phyloP scores from a whole-genome alignment of 2,113 vertebrate genomes.

The Chloropsis cyanopogon region DNA sequence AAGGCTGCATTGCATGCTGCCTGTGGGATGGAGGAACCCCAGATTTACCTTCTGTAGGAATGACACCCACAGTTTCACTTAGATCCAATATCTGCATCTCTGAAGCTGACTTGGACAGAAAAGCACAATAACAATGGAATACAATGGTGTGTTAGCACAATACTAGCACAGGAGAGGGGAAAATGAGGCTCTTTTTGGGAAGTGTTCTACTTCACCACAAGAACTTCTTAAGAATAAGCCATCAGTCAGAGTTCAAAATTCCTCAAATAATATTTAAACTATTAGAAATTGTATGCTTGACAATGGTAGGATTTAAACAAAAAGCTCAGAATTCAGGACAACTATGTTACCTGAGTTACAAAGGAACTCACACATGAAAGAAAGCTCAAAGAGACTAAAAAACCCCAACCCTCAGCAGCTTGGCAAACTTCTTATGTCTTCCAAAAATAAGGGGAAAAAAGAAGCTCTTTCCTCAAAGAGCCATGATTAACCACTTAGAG shows the following conservation, averaged over 20 bases:
- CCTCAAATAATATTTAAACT: background rate
- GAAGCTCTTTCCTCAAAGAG: background rate
- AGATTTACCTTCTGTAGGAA: background rate
- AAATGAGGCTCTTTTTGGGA: background rate
- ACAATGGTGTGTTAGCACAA: background rate
- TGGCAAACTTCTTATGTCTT: background rate
- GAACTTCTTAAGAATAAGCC: background rate
- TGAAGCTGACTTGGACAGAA: background rate
- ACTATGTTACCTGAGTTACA: background rate
- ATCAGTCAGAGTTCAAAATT: background rate
- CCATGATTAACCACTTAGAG: background rate
- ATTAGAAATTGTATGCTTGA: background rate
- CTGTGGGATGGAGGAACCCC: background rate
- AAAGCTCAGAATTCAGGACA: background rate
- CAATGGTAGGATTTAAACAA: background rate
- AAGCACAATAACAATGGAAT: background rate
- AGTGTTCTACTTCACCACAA: background rate
- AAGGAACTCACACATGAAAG: background rate
- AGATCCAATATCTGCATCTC: background rate
- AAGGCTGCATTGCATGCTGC: background rate
- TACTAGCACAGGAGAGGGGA: background rate
- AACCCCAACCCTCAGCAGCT: rapidly evolving
- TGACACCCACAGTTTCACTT: background rate
- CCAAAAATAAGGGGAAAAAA: background rate
- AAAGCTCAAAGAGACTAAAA: background rate